These are phyloP conservation scores for Iselma pallidipennis DNA, from an alignment of 2,888 invertebrate genomes.

Conservation along the genomic window DNA sequence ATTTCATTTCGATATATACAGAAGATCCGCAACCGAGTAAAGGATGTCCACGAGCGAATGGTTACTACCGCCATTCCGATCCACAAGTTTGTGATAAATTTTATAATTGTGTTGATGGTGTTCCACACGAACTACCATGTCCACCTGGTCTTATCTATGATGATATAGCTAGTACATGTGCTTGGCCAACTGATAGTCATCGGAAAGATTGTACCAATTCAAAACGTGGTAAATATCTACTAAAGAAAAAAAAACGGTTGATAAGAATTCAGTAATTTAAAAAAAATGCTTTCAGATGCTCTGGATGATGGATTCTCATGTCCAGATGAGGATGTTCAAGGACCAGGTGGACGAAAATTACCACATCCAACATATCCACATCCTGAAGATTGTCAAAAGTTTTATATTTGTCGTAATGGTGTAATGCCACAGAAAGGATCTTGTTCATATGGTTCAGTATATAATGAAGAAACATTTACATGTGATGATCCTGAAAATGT, in stretches of 20 bases:
- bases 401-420: slow-evolving; percentile 80
- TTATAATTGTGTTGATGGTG: slow-evolving; percentile 76
- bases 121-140: slow-evolving; percentile 68
- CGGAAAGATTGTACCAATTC: slow-evolving; percentile 59
- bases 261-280: not conserved
- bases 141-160: slow-evolving; percentile 79
- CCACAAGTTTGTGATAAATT: slow-evolving; percentile 76
- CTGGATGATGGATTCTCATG: slow-evolving; percentile 79
- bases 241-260: no score
- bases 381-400: slow-evolving; percentile 79
- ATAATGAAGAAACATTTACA: slow-evolving; percentile 75
- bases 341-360: slow-evolving; percentile 68
- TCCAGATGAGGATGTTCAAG: slow-evolving; percentile 69
- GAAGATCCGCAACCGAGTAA: slow-evolving; percentile 74
- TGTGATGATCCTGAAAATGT: slow-evolving; percentile 79
- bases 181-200: slow-evolving; percentile 70
- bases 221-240: slow-evolving; percentile 52
- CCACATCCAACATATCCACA: slow-evolving; percentile 81
- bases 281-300: slow-evolving; percentile 58
- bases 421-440: slow-evolving; percentile 76
- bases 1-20: slow-evolving; percentile 51
- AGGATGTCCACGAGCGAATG: slow-evolving; percentile 77
- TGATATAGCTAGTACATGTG: slow-evolving; percentile 71
- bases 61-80: slow-evolving; percentile 76
- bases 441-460: slow-evolving; percentile 74